Percentiles rank a stretch among this genome's conserved stretches.
Evolutionary conservation across 2,113 vertebrate genomes (phyloP).

Genomic region (Toxotes chatareus): DNA sequence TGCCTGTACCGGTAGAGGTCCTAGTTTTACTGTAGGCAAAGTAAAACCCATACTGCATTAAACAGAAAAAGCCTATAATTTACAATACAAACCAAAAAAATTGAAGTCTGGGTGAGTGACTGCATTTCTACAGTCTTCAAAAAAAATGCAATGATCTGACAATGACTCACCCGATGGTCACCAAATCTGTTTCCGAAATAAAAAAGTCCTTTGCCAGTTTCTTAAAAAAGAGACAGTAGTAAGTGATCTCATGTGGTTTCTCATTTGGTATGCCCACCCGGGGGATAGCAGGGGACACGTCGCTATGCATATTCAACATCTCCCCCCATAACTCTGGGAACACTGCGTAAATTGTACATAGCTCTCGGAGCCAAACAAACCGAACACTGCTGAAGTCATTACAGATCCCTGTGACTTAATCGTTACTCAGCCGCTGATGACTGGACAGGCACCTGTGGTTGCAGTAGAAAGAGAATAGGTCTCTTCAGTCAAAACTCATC

Average conservation of each 20-base stretch:
- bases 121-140: slow-evolving; percentile 30
- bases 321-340: slow-evolving; percentile 55
- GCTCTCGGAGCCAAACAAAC: slow-evolving; percentile 52
- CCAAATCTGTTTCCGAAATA: slow-evolving; percentile 45
- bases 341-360: slow-evolving; percentile 69
- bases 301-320: slow-evolving; percentile 73
- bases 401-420: slow-evolving; percentile 57
- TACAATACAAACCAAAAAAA: slow-evolving; percentile 4
- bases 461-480: slow-evolving; percentile 19
- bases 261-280: slow-evolving; percentile 56
- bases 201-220: slow-evolving; percentile 21
- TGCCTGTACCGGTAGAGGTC: not conserved
- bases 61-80: slow-evolving; percentile 14
- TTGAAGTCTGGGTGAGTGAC: not conserved
- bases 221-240: slow-evolving; percentile 37
- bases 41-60: not conserved
- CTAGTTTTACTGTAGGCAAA: slow-evolving; percentile 18
- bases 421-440: slow-evolving; percentile 47
- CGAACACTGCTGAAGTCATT: slow-evolving; percentile 66
- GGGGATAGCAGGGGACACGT: slow-evolving; percentile 54
- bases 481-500: slow-evolving; percentile 50
- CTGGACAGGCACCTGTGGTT: slow-evolving; percentile 44
- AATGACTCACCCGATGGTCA: slow-evolving; percentile 54
- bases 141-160: slow-evolving; percentile 36
- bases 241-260: slow-evolving; percentile 65